Percentiles rank a stretch among this genome's conserved stretches.
phyloP scores from a whole-genome alignment of 2,113 vertebrate genomes.

The Picathartes gymnocephalus region DNA sequence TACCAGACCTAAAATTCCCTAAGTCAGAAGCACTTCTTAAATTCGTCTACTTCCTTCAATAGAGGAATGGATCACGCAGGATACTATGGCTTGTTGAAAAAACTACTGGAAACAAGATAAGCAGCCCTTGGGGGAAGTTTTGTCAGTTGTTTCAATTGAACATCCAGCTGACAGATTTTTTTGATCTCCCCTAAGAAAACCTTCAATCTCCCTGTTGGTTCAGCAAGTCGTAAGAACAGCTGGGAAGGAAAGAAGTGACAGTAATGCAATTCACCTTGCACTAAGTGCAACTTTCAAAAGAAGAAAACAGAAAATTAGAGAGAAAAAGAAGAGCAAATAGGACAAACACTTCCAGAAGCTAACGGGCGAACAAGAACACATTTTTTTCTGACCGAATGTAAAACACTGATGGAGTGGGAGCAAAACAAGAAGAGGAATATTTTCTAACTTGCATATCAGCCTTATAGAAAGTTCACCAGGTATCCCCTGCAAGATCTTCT shows the following conservation, averaged over 20 bases:
- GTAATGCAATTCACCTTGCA: background rate
- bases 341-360: background rate
- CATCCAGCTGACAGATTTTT: background rate
- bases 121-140: background rate
- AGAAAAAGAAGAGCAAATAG: background rate
- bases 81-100: background rate
- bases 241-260: background rate
- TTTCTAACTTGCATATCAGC: background rate
- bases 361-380: background rate
- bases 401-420: background rate
- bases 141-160: background rate
- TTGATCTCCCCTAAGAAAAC: background rate
- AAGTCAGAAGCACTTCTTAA: background rate
- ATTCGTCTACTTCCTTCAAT: background rate
- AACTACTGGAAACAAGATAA: background rate
- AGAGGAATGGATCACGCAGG: background rate
- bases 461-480: background rate
- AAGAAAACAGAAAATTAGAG: background rate
- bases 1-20: background rate
- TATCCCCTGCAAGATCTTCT: background rate
- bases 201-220: background rate
- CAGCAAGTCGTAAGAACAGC: background rate
- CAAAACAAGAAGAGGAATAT: background rate
- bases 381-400: background rate
- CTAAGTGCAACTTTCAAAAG: background rate